A percentile compares a stretch with the other conserved stretches of the same genome.
phyloP scores from a whole-genome alignment of 2,113 vertebrate genomes.

The Ageneiosus marmoratus region DNA sequence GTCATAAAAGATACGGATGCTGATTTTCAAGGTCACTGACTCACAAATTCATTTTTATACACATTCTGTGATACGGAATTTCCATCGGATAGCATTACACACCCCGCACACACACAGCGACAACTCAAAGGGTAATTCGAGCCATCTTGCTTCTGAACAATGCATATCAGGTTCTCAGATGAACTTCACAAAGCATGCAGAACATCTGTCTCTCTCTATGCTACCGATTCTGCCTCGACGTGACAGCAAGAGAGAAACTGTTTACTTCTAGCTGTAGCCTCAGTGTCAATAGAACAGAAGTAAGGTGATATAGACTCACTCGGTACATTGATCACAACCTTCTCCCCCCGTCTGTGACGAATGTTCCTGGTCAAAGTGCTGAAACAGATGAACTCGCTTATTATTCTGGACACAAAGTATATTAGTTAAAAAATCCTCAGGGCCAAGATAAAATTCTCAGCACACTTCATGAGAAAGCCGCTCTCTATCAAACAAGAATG shows the following conservation, averaged over 20 bases:
- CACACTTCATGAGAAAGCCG: not conserved
- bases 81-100: not conserved
- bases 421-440: not conserved
- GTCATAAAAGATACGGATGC: not conserved
- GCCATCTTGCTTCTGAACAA: not conserved
- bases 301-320: constrained; percentile 75
- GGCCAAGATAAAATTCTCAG: not conserved
- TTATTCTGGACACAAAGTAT: too few relatives aligned
- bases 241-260: not conserved
- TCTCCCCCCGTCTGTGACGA: constrained; percentile 91
- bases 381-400: constrained; percentile 54
- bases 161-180: not conserved
- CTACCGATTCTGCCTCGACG: not conserved
- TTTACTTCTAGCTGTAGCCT: not conserved
- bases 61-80: not conserved
- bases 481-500: not conserved
- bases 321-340: constrained; percentile 95
- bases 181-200: not conserved
- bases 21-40: not conserved
- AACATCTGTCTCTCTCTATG: not conserved
- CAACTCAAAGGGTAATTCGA: not conserved
- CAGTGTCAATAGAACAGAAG: not conserved
- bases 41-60: not conserved
- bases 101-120: not conserved
- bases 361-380: constrained; percentile 96